Conservation (phyloP, 2,797 vertebrate species). For the Clangula hyemalis region DNA sequence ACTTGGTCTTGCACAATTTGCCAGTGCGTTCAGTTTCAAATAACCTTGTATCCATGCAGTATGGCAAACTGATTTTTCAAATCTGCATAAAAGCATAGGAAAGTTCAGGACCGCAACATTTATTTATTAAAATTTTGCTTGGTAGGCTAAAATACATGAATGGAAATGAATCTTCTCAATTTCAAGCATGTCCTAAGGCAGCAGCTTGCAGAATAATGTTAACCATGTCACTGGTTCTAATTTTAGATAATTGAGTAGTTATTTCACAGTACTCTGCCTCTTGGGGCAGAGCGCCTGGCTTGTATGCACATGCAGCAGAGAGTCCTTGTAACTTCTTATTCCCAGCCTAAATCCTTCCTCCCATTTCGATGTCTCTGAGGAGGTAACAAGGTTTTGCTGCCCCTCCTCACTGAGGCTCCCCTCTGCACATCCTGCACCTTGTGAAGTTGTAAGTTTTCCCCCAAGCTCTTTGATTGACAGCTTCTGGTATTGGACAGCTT, state of each 20-base stretch:
- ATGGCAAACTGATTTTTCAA: slow-evolving; percentile 22
- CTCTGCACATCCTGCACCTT: neutral
- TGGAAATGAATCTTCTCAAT: slow-evolving; percentile 15
- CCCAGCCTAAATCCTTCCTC: neutral
- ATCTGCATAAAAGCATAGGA: neutral
- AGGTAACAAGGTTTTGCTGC: neutral
- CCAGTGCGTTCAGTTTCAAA: slow-evolving; percentile 39
- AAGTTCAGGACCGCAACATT: neutral
- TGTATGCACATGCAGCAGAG: neutral
- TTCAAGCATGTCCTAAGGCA: slow-evolving; percentile 38
- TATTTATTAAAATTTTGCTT: slow-evolving; percentile 33
- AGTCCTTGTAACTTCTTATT: neutral
- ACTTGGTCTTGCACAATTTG: neutral
- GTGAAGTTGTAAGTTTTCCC: neutral
- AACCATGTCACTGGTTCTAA: slow-evolving; percentile 62
- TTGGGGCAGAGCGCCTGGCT: neutral
- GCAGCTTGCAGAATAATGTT: slow-evolving; percentile 14
- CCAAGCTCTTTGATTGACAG: neutral
- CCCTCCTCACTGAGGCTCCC: neutral
- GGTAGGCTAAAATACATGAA: slow-evolving; percentile 11
- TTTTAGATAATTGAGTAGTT: slow-evolving; percentile 61
- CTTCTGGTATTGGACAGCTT: neutral
- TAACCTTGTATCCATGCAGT: neutral
- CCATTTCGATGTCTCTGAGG: neutral
- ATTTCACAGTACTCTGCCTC: slow-evolving; percentile 47